Evolutionary conservation across 1,140 invertebrate genomes (phyloP).

Genomic region (Anagrus nilaparvatae): DNA sequence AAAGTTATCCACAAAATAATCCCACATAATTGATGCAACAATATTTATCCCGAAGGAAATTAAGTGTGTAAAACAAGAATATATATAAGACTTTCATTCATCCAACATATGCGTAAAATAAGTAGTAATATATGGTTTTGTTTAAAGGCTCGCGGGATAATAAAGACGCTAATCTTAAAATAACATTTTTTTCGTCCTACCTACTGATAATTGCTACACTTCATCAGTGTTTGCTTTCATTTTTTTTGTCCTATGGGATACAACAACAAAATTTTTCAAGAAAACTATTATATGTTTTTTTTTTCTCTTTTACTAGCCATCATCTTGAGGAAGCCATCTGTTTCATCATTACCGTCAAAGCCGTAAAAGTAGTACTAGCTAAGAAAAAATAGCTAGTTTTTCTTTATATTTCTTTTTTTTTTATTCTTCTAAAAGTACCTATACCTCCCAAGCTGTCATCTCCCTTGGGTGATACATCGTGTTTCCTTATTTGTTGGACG

Average conservation of each 20-base stretch:
- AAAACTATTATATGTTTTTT: slow-evolving; percentile 12
- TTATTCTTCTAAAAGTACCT: too few species aligned
- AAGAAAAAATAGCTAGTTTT: too few species aligned
- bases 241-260: slow-evolving; percentile 28
- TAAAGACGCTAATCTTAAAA: slow-evolving; percentile 30
- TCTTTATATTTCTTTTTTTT: too few species aligned
- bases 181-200: background rate
- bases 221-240: slow-evolving; percentile 31
- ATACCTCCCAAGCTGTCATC: slow-evolving; percentile 28
- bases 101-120: too few species aligned
- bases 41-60: too few species aligned
- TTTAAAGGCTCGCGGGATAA: slow-evolving; percentile 34
- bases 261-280: slow-evolving; percentile 16
- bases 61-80: too few species aligned
- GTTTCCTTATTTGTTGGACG: slow-evolving; percentile 42
- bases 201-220: slow-evolving; percentile 39
- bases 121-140: too few species aligned
- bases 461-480: slow-evolving; percentile 43
- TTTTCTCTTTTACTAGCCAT: slow-evolving; percentile 13
- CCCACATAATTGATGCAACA: too few species aligned
- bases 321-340: slow-evolving; percentile 35
- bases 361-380: too few species aligned
- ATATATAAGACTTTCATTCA: too few species aligned
- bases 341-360: slow-evolving; percentile 41
- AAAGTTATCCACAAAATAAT: too few species aligned